phyloP scores from a whole-genome alignment of 2,113 vertebrate species.

The Scolopax mira region DNA sequence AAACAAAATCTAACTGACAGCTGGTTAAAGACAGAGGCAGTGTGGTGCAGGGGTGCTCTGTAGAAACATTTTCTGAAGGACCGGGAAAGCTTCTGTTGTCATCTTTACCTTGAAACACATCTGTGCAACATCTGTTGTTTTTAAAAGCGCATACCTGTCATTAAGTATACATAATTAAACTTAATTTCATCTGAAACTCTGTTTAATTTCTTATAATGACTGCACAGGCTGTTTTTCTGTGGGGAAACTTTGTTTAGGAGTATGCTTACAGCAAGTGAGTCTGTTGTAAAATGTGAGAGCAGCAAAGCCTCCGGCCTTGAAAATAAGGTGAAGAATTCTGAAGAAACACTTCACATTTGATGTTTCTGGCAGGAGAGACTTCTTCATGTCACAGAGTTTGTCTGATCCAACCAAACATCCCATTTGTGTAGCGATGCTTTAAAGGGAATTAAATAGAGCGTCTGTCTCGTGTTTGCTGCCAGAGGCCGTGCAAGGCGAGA shows the following conservation, averaged over 20 bases:
- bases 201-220: not conserved
- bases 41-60: not conserved
- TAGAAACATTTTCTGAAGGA: not conserved
- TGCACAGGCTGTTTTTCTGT: not conserved
- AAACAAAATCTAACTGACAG: not conserved
- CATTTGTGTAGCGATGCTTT: rapidly evolving
- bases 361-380: not conserved
- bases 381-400: not conserved
- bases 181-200: slow-evolving; percentile 25
- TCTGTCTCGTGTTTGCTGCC: not conserved
- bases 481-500: not conserved
- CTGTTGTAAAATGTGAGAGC: not conserved
- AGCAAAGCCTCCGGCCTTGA: not conserved
- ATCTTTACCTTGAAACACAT: slow-evolving; percentile 7
- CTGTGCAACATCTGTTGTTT: slow-evolving; percentile 35
- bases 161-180: slow-evolving; percentile 36
- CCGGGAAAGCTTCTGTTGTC: not conserved
- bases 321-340: not conserved
- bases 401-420: not conserved
- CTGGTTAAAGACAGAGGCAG: not conserved
- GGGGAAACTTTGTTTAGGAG: not conserved
- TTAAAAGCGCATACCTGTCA: slow-evolving; percentile 37
- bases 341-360: not conserved
- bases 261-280: not conserved
- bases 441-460: not conserved